Evolutionary conservation across 2,888 invertebrate species (phyloP), one percentile per base, ranked within the genome.

Genomic region (Oscheius onirici): DNA sequence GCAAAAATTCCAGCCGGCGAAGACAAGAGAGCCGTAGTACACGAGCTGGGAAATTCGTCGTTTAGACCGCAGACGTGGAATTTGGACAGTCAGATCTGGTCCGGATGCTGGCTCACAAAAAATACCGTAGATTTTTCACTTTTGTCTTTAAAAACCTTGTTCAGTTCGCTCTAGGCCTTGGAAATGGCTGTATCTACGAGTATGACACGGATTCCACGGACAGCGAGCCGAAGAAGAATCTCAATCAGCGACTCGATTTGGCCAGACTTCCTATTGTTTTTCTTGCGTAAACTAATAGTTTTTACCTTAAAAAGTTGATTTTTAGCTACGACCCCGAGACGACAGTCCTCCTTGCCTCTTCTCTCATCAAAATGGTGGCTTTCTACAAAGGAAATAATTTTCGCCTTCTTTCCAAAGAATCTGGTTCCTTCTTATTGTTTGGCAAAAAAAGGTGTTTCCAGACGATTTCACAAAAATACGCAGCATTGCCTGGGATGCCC

Each of bases 231-330:
- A 57, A 41, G 66, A 57, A 8, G n/a, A 54, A 44, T 34, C 34
- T 34, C 8, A 34, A 34, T 34, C 34, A 34, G 34, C 34, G 34
- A 34, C 34, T 34, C 34, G 34, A 34, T 8, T 34, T 34, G 34
- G 71, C 55, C 22, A 20, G 20, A 20, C 11, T 55, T 20, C 71
- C 71, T 26, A 66, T 71, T 24, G 55, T 71, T 55, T 66, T 55
- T 28, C 28, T 71, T 5, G 40, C 49, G 71, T 71, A 24, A 26
- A 54, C 43, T 54, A n/a, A n/a, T n/a, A n/a, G n/a, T n/a, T n/a
- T n/a, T n/a, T n/a, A n/a, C n/a, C n/a, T n/a, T n/a, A n/a, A n/a
- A n/a, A n/a, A n/a, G n/a, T n/a, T n/a, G n/a, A n/a, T n/a, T n/a
- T n/a, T n/a, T 43, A 67, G 67, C 2, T 40, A 43, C 43, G 68